These are phyloP conservation scores for Melieria picta DNA, from an alignment of 2,888 invertebrate genomes.

Conservation along the genomic window DNA sequence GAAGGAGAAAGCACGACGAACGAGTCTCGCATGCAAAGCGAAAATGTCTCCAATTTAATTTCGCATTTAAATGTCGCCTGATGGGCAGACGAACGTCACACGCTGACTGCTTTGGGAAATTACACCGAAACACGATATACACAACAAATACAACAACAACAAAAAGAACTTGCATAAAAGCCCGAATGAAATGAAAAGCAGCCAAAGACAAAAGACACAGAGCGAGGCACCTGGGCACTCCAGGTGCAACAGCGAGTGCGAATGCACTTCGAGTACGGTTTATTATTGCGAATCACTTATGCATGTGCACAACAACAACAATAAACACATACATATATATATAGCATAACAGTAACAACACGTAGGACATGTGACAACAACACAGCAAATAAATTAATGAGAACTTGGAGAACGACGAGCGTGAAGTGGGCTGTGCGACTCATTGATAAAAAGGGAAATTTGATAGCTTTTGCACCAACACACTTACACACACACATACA, in stretches of 20 bases:
- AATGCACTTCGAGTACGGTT: constrained; percentile 1
- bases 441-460: too few species aligned
- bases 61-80: constrained; percentile 7
- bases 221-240: neutral
- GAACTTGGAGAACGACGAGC: too few species aligned
- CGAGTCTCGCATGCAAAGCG: too few species aligned
- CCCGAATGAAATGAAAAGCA: neutral
- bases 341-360: too few species aligned
- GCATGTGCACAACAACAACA: constrained; percentile 19
- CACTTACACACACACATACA: neutral
- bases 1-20: too few species aligned
- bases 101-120: neutral
- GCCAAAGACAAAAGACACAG: too few species aligned
- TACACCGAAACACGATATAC: constrained; percentile 9
- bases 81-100: neutral
- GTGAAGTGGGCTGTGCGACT: too few species aligned
- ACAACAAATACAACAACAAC: neutral
- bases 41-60: constrained; percentile 12
- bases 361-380: too few species aligned
- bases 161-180: constrained; percentile 3
- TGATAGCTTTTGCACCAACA: neutral
- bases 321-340: too few species aligned
- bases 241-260: constrained; percentile 5
- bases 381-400: too few species aligned
- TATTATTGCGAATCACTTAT: constrained; percentile 26